phyloP scores from a whole-genome alignment of 2,113 vertebrate species.

The Phalacrocorax aristotelis region DNA sequence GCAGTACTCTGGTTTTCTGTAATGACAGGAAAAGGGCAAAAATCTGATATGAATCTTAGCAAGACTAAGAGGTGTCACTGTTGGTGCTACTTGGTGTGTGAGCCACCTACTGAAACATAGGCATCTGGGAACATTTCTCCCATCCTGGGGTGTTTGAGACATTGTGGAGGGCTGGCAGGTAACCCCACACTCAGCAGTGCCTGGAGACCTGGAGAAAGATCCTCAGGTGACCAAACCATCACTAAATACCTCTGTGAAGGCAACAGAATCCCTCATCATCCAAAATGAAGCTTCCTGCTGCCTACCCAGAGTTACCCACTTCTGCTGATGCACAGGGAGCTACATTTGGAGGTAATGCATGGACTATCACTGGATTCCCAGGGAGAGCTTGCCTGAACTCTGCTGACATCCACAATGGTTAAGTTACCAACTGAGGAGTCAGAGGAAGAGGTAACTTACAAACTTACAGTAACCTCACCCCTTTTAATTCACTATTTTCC shows the following conservation, averaged over 20 bases:
- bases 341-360: rapidly evolving
- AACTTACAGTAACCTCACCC: not conserved
- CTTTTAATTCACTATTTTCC: not conserved
- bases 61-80: not conserved
- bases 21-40: not conserved
- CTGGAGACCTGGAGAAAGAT: not conserved
- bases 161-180: too few species aligned
- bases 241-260: not conserved
- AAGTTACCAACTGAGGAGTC: too few species aligned
- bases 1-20: not conserved
- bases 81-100: not conserved
- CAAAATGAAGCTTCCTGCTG: not conserved
- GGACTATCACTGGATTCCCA: rapidly evolving
- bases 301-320: rapidly evolving
- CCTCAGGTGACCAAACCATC: not conserved
- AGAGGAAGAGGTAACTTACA: not conserved
- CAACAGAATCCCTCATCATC: not conserved
- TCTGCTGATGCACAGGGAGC: not conserved
- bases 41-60: not conserved
- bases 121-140: not conserved
- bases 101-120: not conserved
- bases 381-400: not conserved
- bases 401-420: rapidly evolving
- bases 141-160: not conserved
- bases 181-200: rapidly evolving